These are phyloP conservation scores for Acropora tenuis DNA, from an alignment of 64 coral and sea anemone species.

Conservation along the genomic window DNA sequence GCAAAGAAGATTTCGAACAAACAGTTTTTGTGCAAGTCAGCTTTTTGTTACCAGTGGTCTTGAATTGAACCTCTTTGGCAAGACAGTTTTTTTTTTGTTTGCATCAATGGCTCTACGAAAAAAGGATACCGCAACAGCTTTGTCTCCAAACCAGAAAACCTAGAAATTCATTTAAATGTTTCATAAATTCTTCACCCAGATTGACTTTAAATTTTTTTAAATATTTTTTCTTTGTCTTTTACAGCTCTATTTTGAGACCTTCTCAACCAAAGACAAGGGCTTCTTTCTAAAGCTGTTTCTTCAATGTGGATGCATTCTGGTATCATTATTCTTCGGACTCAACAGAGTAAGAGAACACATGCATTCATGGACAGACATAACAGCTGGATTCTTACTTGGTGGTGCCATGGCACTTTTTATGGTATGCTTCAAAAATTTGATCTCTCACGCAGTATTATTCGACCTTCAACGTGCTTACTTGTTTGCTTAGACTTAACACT, in stretches of 20 bases:
- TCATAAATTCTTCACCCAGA: too few species aligned
- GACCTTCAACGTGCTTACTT: too few species aligned
- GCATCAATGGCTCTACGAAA: too few species aligned
- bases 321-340: slow-evolving; percentile 32
- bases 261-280: background rate
- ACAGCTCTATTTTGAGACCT: slow-evolving; percentile 21
- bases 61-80: too few species aligned
- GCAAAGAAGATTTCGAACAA: too few species aligned
- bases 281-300: slow-evolving; percentile 26
- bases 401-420: slow-evolving; percentile 9
- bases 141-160: too few species aligned
- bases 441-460: background rate
- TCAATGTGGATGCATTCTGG: slow-evolving; percentile 22
- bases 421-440: background rate
- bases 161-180: too few species aligned
- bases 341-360: slow-evolving; percentile 24
- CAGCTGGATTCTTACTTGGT: slow-evolving; percentile 39
- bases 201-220: background rate
- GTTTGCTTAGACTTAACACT: too few species aligned
- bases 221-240: background rate
- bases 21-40: too few species aligned
- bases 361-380: slow-evolving; percentile 58
- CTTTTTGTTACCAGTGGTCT: too few species aligned
- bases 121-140: too few species aligned
- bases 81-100: too few species aligned